These are phyloP conservation scores for Iphiclides podalirius DNA, from an alignment of 2,888 invertebrate species.

Conservation along the genomic window DNA sequence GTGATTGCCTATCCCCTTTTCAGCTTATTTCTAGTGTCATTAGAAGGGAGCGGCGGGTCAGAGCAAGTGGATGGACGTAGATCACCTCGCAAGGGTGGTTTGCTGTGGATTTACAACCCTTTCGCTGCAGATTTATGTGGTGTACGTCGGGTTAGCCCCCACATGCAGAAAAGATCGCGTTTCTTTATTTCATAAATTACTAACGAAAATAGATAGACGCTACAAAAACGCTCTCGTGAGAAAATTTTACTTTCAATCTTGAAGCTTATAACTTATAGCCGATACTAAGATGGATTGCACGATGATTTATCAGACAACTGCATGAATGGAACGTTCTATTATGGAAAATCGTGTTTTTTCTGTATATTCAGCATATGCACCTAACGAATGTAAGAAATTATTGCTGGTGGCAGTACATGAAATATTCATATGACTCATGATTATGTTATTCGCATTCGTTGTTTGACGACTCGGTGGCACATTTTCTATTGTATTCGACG, in stretches of 20 bases:
- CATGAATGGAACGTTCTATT: not conserved
- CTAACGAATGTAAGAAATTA: not conserved
- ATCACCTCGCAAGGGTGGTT: slow-evolving; percentile 32
- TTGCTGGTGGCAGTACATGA: not conserved
- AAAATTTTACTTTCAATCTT: not conserved
- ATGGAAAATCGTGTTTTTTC: slow-evolving; percentile 3
- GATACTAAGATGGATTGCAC: not conserved
- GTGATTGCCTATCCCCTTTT: slow-evolving; percentile 13
- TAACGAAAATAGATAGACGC: slow-evolving; percentile 51
- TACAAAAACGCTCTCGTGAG: not conserved
- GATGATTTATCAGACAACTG: slow-evolving; percentile 1
- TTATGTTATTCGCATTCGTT: too few relatives aligned
- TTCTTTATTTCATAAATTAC: slow-evolving; percentile 75
- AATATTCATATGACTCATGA: not conserved
- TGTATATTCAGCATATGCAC: not conserved
- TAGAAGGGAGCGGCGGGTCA: slow-evolving; percentile 19
- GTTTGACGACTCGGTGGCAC: too few relatives aligned
- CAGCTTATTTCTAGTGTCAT: slow-evolving; percentile 14
- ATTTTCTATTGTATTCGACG: too few relatives aligned
- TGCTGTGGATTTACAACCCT: slow-evolving; percentile 75
- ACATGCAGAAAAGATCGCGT: slow-evolving; percentile 47
- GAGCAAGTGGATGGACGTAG: slow-evolving; percentile 9
- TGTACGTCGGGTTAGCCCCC: slow-evolving; percentile 66
- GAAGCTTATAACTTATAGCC: not conserved
- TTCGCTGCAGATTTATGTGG: slow-evolving; percentile 69